Evolutionary conservation across 1,140 invertebrate species (phyloP).

Genomic region (Formica exsecta): DNA sequence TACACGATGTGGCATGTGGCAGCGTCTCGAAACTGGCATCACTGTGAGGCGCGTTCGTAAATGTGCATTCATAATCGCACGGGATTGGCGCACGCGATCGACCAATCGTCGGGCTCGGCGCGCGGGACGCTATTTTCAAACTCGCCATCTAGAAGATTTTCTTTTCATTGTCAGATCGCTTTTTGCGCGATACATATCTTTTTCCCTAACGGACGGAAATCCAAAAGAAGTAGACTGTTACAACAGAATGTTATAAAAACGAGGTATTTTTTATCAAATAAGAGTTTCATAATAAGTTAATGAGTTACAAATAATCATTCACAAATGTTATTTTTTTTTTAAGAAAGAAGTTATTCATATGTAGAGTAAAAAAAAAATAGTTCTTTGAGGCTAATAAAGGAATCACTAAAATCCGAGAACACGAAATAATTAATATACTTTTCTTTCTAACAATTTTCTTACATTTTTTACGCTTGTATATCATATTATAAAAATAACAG

Average conservation of each 20-base stretch:
- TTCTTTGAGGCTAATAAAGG: not conserved
- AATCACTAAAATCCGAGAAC: not conserved
- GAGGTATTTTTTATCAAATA: not conserved
- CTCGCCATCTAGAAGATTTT: not conserved
- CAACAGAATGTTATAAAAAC: no score
- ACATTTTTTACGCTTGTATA: not conserved
- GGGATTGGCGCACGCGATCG: not conserved
- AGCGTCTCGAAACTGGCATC: no score
- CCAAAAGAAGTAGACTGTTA: no score
- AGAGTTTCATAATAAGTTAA: not conserved
- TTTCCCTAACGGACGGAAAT: no score
- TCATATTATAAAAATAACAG: not conserved
- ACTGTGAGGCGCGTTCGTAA: not conserved
- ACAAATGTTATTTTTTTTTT: not conserved
- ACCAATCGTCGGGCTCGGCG: not conserved
- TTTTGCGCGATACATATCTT: no score
- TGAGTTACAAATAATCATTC: no score
- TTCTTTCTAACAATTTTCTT: not conserved
- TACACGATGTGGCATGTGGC: no score
- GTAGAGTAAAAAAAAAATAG: not conserved
- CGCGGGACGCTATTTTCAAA: slow-evolving; percentile 12
- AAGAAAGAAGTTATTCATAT: not conserved
- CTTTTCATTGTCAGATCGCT: no score
- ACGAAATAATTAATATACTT: not conserved
- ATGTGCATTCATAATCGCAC: not conserved